Evolutionary conservation across 1,140 invertebrate species (phyloP).

Genomic region (Cataglyphis hispanica): DNA sequence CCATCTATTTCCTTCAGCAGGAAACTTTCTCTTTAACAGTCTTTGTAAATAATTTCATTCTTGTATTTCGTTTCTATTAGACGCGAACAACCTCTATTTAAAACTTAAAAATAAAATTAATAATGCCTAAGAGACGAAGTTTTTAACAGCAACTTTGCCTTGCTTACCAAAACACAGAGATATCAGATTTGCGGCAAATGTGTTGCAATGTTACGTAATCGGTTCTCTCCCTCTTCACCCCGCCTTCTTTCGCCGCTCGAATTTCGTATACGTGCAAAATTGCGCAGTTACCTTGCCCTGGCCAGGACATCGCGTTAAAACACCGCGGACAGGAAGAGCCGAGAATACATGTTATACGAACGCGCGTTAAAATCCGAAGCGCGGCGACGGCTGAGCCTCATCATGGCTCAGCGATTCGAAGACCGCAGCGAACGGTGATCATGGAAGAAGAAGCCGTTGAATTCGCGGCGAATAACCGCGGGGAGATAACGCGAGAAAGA

Average conservation of each 20-base stretch:
- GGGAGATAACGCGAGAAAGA: slow-evolving; percentile 37
- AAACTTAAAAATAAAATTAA: no score
- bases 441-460: slow-evolving; percentile 40
- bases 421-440: slow-evolving; percentile 41
- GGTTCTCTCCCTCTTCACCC: not conserved
- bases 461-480: slow-evolving; percentile 34
- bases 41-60: no score
- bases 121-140: no score
- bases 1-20: no score
- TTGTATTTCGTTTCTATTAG: no score
- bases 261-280: slow-evolving; percentile 23
- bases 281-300: slow-evolving; percentile 2
- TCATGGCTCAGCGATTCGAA: slow-evolving; percentile 64
- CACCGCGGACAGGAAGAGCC: slow-evolving; percentile 7
- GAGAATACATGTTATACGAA: slow-evolving; percentile 24
- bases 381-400: slow-evolving; percentile 23
- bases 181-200: not conserved
- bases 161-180: not conserved
- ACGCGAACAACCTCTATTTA: no score
- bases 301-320: slow-evolving; percentile 19
- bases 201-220: slow-evolving; percentile 35
- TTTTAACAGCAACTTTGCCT: no score
- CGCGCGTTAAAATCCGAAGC: slow-evolving; percentile 13
- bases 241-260: not conserved
- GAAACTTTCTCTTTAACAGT: no score